Base-by-base conservation (phyloP, 2,113 vertebrate genomes). In the Steatornis caripensis region DNA sequence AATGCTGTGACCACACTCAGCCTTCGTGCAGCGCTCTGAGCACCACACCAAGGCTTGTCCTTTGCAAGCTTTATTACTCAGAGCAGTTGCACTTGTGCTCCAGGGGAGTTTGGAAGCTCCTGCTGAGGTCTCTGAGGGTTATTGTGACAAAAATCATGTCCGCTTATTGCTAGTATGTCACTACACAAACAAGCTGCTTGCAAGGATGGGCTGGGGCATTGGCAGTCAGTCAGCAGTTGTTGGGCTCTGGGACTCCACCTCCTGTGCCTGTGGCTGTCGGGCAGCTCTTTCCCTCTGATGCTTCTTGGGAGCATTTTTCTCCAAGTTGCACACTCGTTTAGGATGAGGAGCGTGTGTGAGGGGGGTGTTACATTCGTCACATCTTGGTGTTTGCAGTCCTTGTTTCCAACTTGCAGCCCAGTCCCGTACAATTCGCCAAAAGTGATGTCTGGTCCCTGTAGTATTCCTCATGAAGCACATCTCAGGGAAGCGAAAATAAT, bases 321-420 rank as follows among this genome's bases (percentile, higher is more conserved):
- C 39, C 53, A 26, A 0, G 0, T 49, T 60, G 36, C 60, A n/a
- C 7, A 12, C 37, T 32, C 0, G 0, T 23, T 45, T 11, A 57
- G 32, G 32, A 11, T 51, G 60, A 81, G n/a, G 7, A 39, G 3
- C 2, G 0, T 34, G 54, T 32, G 65, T 24, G 24, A 62, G 20
- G 37, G 46, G 54, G 18, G 34, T 15, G 15, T 37, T 69, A 27
- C 11, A 27, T 57, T 68, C 84, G 49, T 30, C 72, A 60, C 26
- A 39, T n/a, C 34, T 68, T 1, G 2, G 26, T 26, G 51, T 62
- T 49, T 37, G 26, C 51, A 39, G 37, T 21, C 29, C 46, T 66
- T 54, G 12, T 84, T 91, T 94, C 69, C 2, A 2, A 5, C 43
- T 82, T 55, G 41, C 16, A 72, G 62, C 36, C 34, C 27, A 0